These are phyloP conservation scores for Leptestheria dahalacensis DNA, from an alignment of 1,140 invertebrate genomes.

Conservation along the genomic window DNA sequence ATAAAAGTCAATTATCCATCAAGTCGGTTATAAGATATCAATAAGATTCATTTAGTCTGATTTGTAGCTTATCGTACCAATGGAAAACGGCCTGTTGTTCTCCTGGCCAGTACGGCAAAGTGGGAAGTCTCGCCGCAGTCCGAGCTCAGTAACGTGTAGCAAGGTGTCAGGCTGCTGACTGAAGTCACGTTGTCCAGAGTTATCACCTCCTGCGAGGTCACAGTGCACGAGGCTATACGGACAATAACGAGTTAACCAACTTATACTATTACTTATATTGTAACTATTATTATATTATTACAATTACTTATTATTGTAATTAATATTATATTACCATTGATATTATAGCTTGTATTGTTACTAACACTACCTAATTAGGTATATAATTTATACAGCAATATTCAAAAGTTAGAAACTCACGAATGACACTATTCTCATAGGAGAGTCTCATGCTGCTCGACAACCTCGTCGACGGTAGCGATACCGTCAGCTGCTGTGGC, in stretches of 20 bases:
- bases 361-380: neutral
- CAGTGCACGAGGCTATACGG: constrained; percentile 17
- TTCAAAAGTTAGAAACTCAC: constrained; percentile 2
- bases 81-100: neutral
- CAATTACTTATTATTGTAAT: neutral
- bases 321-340: neutral
- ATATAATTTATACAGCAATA: too few species aligned
- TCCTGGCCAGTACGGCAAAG: constrained; percentile 17
- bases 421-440: constrained; percentile 1
- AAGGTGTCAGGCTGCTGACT: constrained; percentile 17
- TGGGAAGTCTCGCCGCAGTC: constrained; percentile 20
- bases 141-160: constrained; percentile 19
- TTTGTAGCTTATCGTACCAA: constrained; percentile 2
- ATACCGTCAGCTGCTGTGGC: neutral
- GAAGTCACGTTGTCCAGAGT: constrained; percentile 20
- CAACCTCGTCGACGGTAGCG: neutral
- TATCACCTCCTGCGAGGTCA: constrained; percentile 15
- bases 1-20: constrained; percentile 6
- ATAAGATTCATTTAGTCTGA: neutral
- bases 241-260: neutral
- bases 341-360: neutral
- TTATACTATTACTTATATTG: neutral
- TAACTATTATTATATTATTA: neutral
- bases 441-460: neutral
- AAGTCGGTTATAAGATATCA: constrained; percentile 1